Percentiles rank a stretch among this genome's conserved stretches.
Evolutionary conservation across 2,113 vertebrate species (phyloP).

Genomic region (Apteryx owenii): DNA sequence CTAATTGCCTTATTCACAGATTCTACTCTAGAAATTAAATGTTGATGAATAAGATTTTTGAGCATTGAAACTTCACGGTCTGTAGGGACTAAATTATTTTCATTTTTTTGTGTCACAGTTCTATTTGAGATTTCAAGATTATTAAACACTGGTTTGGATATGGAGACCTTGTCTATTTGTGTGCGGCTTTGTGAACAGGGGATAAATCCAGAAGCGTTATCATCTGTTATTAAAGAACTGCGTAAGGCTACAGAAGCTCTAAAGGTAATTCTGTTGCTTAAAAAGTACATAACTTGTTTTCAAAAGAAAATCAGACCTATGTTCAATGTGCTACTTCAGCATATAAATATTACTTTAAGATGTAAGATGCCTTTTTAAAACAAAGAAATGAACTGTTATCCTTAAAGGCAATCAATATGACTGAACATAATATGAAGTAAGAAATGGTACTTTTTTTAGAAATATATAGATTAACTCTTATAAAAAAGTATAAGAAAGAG

Average conservation of each 20-base stretch:
- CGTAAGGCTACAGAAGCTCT: slow-evolving; percentile 92
- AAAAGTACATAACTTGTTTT: not conserved
- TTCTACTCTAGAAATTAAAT: not conserved
- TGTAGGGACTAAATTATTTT: not conserved
- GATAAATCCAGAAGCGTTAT: slow-evolving; percentile 96
- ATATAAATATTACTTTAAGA: not conserved
- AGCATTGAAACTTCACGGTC: not conserved
- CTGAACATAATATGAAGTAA: not conserved
- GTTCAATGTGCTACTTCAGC: not conserved
- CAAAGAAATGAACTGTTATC: not conserved
- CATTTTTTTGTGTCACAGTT: slow-evolving; percentile 75
- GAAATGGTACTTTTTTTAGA: not conserved
- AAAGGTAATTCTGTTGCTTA: slow-evolving; percentile 81
- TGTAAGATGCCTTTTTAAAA: not conserved
- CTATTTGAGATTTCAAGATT: slow-evolving; percentile 95
- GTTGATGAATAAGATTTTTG: not conserved
- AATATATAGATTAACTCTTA: not conserved
- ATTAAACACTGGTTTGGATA: slow-evolving; percentile 96
- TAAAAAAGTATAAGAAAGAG: not conserved
- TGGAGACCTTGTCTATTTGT: slow-evolving; percentile 97
- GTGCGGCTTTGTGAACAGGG: slow-evolving; percentile 97
- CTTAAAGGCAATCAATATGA: not conserved
- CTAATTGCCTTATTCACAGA: not conserved
- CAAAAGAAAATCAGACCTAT: not conserved
- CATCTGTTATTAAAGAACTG: slow-evolving; percentile 95